These are phyloP conservation scores for Pseudobourletiella spinata DNA, from an alignment of 1,140 invertebrate species.

Conservation along the genomic window DNA sequence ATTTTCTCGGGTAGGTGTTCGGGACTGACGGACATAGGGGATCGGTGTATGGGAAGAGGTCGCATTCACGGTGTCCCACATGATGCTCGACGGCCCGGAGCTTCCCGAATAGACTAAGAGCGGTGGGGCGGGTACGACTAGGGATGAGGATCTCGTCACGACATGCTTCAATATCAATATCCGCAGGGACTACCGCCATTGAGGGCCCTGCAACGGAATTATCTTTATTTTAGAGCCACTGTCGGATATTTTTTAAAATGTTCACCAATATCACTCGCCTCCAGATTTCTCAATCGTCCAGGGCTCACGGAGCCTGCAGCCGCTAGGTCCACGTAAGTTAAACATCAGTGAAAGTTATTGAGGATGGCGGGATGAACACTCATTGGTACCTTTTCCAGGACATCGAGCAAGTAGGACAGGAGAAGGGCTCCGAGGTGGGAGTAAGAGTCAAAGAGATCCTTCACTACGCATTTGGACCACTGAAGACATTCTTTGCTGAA, in stretches of 20 bases:
- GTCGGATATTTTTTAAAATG: no score
- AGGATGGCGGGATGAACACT: conserved; percentile 77
- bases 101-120: conserved; percentile 46
- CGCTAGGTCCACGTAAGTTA: conserved; percentile 89
- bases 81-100: conserved; percentile 37
- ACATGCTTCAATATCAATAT: conserved; percentile 95
- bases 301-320: conserved; percentile 76
- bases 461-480: conserved; percentile 99
- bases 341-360: conserved; percentile 90
- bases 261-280: no score
- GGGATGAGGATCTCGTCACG: conserved; percentile 79
- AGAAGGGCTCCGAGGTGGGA: conserved; percentile 80
- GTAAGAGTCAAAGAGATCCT: conserved; percentile 95
- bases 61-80: conserved; percentile 25
- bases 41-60: conserved; percentile 50
- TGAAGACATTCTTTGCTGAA: conserved; percentile 98
- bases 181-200: conserved; percentile 94
- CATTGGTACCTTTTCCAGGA: conserved; percentile 65
- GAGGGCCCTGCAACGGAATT: conserved; percentile 53
- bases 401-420: conserved; percentile 86
- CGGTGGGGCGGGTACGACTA: conserved; percentile 48
- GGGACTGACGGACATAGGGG: conserved; percentile 62
- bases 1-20: conserved; percentile 77
- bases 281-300: conserved; percentile 82
- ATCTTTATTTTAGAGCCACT: not conserved